Evolutionary conservation across 2,797 vertebrate species (phyloP).

Genomic region (Peromyscus aztecus): DNA sequence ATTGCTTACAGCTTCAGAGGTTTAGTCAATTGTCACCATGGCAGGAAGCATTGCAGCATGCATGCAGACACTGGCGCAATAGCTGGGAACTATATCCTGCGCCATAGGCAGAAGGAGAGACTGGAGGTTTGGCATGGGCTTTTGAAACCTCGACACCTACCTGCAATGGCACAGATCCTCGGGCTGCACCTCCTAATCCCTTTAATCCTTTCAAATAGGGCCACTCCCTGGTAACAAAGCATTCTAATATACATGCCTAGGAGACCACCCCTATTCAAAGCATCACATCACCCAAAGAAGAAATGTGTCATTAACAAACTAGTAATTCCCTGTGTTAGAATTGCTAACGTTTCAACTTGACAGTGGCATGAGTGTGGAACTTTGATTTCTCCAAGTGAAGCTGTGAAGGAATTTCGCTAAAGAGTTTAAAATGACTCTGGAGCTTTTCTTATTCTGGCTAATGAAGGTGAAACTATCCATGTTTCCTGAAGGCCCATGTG

Average conservation of each 20-base stretch:
- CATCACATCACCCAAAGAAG: background rate
- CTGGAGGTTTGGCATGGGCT: background rate
- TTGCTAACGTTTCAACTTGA: background rate
- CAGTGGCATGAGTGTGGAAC: accelerated
- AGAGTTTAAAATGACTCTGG: background rate
- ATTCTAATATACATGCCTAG: too few species aligned
- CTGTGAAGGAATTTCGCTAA: background rate
- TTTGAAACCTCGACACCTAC: background rate
- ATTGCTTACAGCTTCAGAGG: background rate
- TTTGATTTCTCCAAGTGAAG: background rate
- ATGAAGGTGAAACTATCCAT: background rate
- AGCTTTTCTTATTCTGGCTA: background rate
- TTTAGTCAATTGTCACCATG: background rate
- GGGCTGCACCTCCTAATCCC: too few species aligned
- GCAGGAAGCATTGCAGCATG: background rate
- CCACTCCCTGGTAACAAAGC: background rate
- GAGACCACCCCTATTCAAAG: background rate
- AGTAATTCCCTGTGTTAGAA: background rate
- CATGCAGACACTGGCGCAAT: background rate
- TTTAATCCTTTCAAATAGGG: background rate
- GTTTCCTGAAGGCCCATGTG: background rate
- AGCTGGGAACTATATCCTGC: background rate
- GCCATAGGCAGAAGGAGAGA: background rate
- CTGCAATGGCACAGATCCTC: too few species aligned
- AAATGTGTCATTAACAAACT: background rate